phyloP scores from a whole-genome alignment of 2,113 vertebrate genomes.

The Anhinga anhinga region DNA sequence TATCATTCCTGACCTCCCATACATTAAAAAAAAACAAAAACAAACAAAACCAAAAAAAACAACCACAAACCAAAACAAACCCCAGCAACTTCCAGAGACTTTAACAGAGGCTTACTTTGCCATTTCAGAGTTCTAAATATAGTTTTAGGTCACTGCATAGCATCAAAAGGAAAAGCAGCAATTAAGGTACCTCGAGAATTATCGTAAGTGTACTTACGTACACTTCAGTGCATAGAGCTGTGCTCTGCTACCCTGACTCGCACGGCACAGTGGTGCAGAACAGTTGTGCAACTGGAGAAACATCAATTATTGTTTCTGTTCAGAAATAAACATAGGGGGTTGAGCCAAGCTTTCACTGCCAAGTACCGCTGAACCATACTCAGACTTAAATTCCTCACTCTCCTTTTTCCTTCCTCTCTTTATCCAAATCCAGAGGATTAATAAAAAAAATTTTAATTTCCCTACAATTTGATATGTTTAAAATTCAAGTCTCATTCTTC shows the following conservation, averaged over 20 bases:
- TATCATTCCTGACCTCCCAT: neutral
- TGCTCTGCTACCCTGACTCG: neutral
- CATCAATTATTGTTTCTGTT: neutral
- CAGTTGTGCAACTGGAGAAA: neutral
- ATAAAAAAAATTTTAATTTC: neutral
- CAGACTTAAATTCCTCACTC: neutral
- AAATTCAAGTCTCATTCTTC: slow-evolving; percentile 35
- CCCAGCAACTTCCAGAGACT: neutral
- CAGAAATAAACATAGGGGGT: neutral
- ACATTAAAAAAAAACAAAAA: neutral
- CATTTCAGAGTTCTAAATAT: neutral
- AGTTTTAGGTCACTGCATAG: neutral
- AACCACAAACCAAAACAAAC: neutral
- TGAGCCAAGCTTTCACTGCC: neutral
- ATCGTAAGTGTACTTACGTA: neutral
- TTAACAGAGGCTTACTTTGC: neutral
- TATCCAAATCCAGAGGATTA: neutral
- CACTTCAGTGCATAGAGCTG: neutral
- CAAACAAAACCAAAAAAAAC: neutral
- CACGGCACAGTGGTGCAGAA: neutral
- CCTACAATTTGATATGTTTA: neutral
- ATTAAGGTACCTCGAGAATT: neutral
- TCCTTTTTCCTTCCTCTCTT: neutral
- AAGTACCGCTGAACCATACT: neutral
- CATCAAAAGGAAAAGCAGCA: neutral